Percentiles rank a stretch among this genome's conserved stretches.
phyloP scores from a whole-genome alignment of 2,888 invertebrate genomes.

The Polymixis flavicincta region DNA sequence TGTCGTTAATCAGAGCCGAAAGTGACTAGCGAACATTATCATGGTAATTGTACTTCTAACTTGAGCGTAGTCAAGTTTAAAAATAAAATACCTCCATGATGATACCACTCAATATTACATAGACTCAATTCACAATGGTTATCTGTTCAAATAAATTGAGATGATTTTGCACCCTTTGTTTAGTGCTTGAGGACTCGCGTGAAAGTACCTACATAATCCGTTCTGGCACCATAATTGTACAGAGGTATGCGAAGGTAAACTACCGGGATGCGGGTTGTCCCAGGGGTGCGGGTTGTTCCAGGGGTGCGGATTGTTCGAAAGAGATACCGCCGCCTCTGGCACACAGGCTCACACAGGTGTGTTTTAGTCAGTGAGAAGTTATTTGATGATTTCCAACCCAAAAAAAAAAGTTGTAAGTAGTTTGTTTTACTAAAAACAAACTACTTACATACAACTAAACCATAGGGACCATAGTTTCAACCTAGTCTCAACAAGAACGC shows the following conservation, averaged over 20 bases:
- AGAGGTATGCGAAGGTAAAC: neutral
- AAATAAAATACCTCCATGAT: neutral
- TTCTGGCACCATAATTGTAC: neutral
- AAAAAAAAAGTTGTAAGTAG: too few relatives aligned
- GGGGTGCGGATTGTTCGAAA: too few relatives aligned
- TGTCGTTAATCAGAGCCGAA: slow-evolving; percentile 83
- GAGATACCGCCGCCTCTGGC: too few relatives aligned
- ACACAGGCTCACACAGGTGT: too few relatives aligned
- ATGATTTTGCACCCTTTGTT: neutral
- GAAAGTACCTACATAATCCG: neutral
- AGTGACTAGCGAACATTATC: slow-evolving; percentile 74
- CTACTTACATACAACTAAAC: too few relatives aligned
- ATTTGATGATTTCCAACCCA: too few relatives aligned
- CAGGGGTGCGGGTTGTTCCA: too few relatives aligned
- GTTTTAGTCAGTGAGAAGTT: too few relatives aligned
- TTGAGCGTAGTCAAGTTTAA: slow-evolving; percentile 7
- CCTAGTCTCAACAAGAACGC: neutral
- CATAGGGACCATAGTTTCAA: neutral
- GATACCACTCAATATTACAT: neutral
- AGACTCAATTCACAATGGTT: neutral
- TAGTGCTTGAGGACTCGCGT: neutral
- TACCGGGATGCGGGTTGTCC: too few relatives aligned
- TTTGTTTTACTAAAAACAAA: too few relatives aligned
- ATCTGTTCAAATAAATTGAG: slow-evolving; percentile 7
- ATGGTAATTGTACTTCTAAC: slow-evolving; percentile 44